These are phyloP conservation scores for Papilio xuthus DNA, from an alignment of 1,140 invertebrate species.

Conservation along the genomic window DNA sequence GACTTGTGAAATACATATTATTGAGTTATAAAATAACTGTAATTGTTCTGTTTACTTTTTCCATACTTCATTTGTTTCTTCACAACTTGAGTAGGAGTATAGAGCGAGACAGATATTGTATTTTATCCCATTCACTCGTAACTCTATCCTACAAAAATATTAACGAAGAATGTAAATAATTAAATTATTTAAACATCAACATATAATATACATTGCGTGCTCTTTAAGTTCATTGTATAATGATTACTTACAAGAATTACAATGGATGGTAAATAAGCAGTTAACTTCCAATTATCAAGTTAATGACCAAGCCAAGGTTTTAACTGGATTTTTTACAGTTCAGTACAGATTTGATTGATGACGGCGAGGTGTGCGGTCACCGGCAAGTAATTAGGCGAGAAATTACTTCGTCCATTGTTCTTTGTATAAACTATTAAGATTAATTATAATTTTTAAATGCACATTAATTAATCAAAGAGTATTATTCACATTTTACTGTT, in stretches of 20 bases:
- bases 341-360: slow-evolving; percentile 58
- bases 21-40: no score
- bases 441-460: background rate
- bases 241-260: background rate
- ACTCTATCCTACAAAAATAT: no score
- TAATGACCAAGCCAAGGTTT: slow-evolving; percentile 45
- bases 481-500: background rate
- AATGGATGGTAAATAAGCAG: background rate
- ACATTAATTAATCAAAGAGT: background rate
- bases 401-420: slow-evolving; percentile 56
- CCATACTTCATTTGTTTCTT: no score
- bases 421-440: slow-evolving; percentile 19
- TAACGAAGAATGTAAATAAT: no score
- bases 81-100: no score
- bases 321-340: slow-evolving; percentile 54
- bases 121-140: no score
- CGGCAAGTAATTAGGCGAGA: slow-evolving; percentile 55
- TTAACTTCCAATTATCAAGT: slow-evolving; percentile 31
- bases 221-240: background rate
- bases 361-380: slow-evolving; percentile 53
- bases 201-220: background rate
- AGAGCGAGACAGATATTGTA: no score
- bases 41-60: no score
- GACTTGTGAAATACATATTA: background rate
- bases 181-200: background rate